A percentile compares a stretch with the other conserved stretches of the same genome.
These are phyloP conservation scores for Nudaria mundana DNA, from an alignment of 2,888 invertebrate genomes.

Conservation along the genomic window DNA sequence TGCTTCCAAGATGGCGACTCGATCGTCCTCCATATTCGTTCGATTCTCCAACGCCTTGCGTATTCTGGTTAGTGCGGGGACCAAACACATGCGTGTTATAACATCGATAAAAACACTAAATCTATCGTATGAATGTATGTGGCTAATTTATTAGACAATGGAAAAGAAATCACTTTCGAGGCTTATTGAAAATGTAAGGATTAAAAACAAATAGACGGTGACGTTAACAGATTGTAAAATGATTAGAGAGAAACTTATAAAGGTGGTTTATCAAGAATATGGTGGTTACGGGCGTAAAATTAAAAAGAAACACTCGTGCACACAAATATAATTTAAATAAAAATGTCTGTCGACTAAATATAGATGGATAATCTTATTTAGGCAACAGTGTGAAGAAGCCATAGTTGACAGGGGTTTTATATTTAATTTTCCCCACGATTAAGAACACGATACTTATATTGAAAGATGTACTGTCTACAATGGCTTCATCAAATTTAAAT, in stretches of 20 bases:
- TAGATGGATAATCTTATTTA: slow-evolving; percentile 43
- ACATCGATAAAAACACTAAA: slow-evolving; percentile 55
- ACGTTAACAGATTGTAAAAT: slow-evolving; percentile 24
- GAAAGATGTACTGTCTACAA: not conserved
- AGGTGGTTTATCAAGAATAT: slow-evolving; percentile 48
- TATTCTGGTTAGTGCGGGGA: slow-evolving; percentile 88
- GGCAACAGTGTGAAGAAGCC: slow-evolving; percentile 49
- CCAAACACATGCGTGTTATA: slow-evolving; percentile 80
- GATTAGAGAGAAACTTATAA: slow-evolving; percentile 17
- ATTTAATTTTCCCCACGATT: slow-evolving; percentile 3
- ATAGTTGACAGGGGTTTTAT: slow-evolving; percentile 19
- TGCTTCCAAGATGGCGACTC: slow-evolving; percentile 97
- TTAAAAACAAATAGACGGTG: slow-evolving; percentile 14
- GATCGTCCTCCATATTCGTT: slow-evolving; percentile 99
- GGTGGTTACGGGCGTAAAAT: slow-evolving; percentile 63
- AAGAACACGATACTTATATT: slow-evolving; percentile 1
- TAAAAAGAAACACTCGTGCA: slow-evolving; percentile 60
- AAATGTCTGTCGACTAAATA: slow-evolving; percentile 21
- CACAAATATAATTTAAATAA: slow-evolving; percentile 37
- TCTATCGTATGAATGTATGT: slow-evolving; percentile 31
- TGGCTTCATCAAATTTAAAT: slow-evolving; percentile 3
- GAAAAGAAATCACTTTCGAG: slow-evolving; percentile 20
- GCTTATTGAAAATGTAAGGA: slow-evolving; percentile 22
- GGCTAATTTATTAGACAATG: slow-evolving; percentile 22
- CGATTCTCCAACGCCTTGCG: slow-evolving; percentile 99